Evolutionary conservation across 2,113 vertebrate genomes (phyloP), one percentile per base, ranked within the genome.

Genomic region (Ammodramus savannarum): DNA sequence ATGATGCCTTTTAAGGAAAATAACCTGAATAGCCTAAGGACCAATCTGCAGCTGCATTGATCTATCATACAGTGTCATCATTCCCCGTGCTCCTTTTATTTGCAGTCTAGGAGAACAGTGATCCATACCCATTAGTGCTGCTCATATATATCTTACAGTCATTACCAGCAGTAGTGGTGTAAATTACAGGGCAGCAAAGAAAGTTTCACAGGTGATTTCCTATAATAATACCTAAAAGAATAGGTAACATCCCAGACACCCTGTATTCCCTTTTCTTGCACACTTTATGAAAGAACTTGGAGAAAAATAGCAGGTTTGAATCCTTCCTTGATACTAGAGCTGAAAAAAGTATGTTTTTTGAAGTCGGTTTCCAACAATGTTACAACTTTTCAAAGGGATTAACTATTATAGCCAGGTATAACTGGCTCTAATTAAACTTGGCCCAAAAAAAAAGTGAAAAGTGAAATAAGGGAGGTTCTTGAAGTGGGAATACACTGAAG

Each of bases 51-150:
- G 43, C 39, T 6, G 20, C 65, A 95, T 77, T 83, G 87, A 89
- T 95, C 66, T 87, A 4, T 87, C 69, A 78, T 38, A 69, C 51
- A 86, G 51, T 52, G 63, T 41, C 72, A 86, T 90, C 84, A 76
- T 91, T 91, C 31, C 69, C 61, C 0, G 1, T 48, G 34, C 31
- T 87, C 26, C 43, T 23, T 44, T 57, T 63, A 46, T 89, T 79
- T 65, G 38, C 39, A 55, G 62, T 57, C 72, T 57, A 26, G 65
- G 48, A 80, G 77, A 89, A 67, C n/a, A 75, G n/a, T 74, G 69
- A 95, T 95, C 89, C 69, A 87, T 92, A 85, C 36, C 62, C 79
- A 76, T 96, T 94, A 95, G 71, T 46, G 19, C 46, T 2, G 5
- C 75, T 90, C 89, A 10, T 38, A 62, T 89, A 82, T 87, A 66